Conservation (phyloP, 1,140 invertebrate species). For the Habropoda laboriosa region DNA sequence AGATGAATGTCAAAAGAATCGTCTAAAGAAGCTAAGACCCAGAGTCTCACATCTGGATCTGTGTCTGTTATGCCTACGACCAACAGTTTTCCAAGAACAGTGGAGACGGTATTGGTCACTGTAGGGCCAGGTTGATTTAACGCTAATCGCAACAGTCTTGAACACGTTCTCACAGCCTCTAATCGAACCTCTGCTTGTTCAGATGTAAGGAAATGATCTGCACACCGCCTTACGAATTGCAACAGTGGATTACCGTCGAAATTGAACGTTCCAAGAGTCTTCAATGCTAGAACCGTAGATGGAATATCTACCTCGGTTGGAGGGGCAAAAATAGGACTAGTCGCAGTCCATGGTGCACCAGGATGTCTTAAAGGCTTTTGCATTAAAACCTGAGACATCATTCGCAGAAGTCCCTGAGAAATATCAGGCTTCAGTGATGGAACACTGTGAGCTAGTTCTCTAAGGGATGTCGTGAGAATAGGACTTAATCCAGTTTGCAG, state of each 20-base stretch:
- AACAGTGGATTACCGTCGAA: slow-evolving; percentile 97
- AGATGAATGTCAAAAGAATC: slow-evolving; percentile 96
- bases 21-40: slow-evolving; percentile 96
- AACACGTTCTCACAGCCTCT: slow-evolving; percentile 97
- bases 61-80: slow-evolving; percentile 97
- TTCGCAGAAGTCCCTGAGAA: slow-evolving; percentile 94
- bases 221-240: slow-evolving; percentile 95
- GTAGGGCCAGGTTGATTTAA: slow-evolving; percentile 87
- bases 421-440: slow-evolving; percentile 94
- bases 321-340: slow-evolving; percentile 73
- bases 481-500: slow-evolving; percentile 94
- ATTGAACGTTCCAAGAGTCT: slow-evolving; percentile 97
- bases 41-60: slow-evolving; percentile 96
- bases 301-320: slow-evolving; percentile 85
- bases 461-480: slow-evolving; percentile 93
- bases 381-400: slow-evolving; percentile 94
- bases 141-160: slow-evolving; percentile 91
- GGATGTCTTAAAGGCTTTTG: slow-evolving; percentile 92
- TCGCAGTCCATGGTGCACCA: slow-evolving; percentile 85
- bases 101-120: slow-evolving; percentile 92
- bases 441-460: slow-evolving; percentile 94
- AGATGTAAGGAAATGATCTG: slow-evolving; percentile 95
- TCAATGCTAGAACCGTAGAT: slow-evolving; percentile 94
- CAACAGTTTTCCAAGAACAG: slow-evolving; percentile 94
- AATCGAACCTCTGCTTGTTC: slow-evolving; percentile 94